A percentile compares a stretch with the other conserved stretches of the same genome.
Evolutionary conservation across 2,797 vertebrate genomes (phyloP).

Genomic region (Zonotrichia albicollis): DNA sequence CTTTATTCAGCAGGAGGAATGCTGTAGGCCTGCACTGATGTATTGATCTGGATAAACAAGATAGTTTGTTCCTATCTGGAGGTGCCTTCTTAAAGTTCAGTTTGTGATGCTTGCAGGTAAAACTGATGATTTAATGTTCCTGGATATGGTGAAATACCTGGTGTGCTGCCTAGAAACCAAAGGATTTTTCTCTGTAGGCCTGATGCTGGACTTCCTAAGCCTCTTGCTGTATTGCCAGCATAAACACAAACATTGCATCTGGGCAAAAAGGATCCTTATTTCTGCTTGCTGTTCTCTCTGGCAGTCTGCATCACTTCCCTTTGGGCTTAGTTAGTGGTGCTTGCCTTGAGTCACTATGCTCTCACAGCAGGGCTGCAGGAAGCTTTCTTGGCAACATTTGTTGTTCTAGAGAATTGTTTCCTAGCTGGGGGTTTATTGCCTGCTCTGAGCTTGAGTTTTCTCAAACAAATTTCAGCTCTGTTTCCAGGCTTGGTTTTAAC

Average conservation of each 20-base stretch:
- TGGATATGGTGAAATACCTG: neutral
- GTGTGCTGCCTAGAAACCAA: neutral
- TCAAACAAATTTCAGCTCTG: neutral
- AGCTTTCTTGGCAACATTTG: neutral
- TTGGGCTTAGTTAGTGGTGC: neutral
- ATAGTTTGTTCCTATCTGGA: neutral
- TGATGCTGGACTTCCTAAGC: neutral
- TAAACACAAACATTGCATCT: neutral
- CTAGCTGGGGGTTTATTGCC: neutral
- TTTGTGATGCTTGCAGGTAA: neutral
- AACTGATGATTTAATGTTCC: neutral
- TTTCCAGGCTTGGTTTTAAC: neutral
- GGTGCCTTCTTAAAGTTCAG: neutral
- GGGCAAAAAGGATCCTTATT: neutral
- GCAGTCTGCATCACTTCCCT: neutral
- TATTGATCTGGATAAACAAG: neutral
- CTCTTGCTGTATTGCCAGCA: neutral
- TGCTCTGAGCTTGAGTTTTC: neutral
- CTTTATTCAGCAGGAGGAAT: conserved; percentile 26
- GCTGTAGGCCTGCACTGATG: neutral
- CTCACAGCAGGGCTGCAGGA: neutral
- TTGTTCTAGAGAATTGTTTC: neutral
- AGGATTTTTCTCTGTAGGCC: neutral
- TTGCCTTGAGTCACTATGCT: neutral
- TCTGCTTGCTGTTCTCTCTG: neutral